Evolutionary conservation across 2,113 vertebrate genomes (phyloP).

Genomic region (Romanogobio albipinnatus): DNA sequence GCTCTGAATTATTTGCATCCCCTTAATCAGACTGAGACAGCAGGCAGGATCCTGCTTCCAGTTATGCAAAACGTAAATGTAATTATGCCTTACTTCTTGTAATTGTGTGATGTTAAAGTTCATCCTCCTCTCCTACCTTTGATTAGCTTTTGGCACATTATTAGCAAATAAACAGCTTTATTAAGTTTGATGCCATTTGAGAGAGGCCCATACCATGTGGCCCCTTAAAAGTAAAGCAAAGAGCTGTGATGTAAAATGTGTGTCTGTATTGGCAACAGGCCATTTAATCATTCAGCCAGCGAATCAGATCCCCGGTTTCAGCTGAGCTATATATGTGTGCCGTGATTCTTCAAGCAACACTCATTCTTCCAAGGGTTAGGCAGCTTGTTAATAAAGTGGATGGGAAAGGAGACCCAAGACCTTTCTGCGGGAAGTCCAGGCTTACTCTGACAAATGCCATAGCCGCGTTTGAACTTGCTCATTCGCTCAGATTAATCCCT

Average conservation of each 20-base stretch:
- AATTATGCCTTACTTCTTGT: conserved; percentile 45
- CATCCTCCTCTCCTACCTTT: conserved; percentile 49
- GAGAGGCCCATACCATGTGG: conserved; percentile 15
- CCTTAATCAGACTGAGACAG: conserved; percentile 50
- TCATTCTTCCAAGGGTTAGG: conserved; percentile 44
- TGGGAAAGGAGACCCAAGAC: conserved; percentile 41
- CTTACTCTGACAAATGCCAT: conserved; percentile 60
- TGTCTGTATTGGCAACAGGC: conserved; percentile 45
- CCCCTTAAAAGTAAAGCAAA: conserved; percentile 27
- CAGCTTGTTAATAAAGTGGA: conserved; percentile 51
- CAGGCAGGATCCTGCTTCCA: conserved; percentile 43
- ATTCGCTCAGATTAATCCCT: conserved; percentile 60
- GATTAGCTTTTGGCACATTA: conserved; percentile 56
- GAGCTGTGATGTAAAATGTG: conserved; percentile 33
- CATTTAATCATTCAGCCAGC: conserved; percentile 54
- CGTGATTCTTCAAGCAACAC: conserved; percentile 42
- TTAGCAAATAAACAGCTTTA: conserved; percentile 46
- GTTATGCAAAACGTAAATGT: conserved; percentile 44
- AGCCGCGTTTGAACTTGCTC: conserved; percentile 62
- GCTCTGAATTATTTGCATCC: conserved; percentile 56
- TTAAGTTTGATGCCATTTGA: conserved; percentile 42
- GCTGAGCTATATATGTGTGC: conserved; percentile 42
- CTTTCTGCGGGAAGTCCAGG: conserved; percentile 54
- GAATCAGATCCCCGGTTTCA: conserved; percentile 37
- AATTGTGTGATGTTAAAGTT: conserved; percentile 44